phyloP scores from a whole-genome alignment of 2,797 vertebrate genomes.

The Hoplostethus mediterraneus region DNA sequence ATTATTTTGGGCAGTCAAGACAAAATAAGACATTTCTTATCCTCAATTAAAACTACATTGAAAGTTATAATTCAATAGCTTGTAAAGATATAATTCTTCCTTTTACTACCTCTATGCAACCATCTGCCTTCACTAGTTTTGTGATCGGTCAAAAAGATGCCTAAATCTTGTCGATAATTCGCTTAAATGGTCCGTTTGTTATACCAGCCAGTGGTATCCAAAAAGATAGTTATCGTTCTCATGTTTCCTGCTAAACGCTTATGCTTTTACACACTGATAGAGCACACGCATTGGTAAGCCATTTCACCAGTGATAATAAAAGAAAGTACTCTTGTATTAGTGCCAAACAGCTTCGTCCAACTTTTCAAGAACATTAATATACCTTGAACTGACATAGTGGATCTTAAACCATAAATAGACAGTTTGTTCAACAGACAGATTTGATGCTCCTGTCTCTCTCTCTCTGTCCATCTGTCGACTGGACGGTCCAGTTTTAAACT shows the following conservation, averaged over 20 bases:
- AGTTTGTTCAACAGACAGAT: background rate
- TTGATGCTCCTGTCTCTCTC: slow-evolving; percentile 53
- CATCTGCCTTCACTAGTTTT: background rate
- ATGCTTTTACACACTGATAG: too few species aligned
- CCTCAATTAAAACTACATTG: slow-evolving; percentile 20
- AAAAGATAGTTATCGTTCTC: too few species aligned
- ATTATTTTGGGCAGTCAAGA: background rate
- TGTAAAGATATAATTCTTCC: slow-evolving; percentile 8
- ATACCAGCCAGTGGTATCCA: too few species aligned
- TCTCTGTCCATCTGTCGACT: slow-evolving; percentile 68
- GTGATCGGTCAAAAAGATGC: background rate
- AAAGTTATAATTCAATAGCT: slow-evolving; percentile 15
- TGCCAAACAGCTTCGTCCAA: slow-evolving; percentile 19
- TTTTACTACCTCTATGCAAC: slow-evolving; percentile 20
- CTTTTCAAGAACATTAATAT: slow-evolving; percentile 27
- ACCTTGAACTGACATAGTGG: slow-evolving; percentile 26
- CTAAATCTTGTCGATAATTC: too few species aligned
- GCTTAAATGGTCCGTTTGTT: too few species aligned
- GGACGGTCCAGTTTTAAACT: slow-evolving; percentile 77
- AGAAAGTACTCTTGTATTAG: too few species aligned
- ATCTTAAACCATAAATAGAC: slow-evolving; percentile 44
- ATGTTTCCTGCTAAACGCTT: too few species aligned
- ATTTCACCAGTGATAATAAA: too few species aligned
- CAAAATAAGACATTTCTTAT: slow-evolving; percentile 6
- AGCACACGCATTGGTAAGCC: too few species aligned